Conservation (phyloP, 1,140 invertebrate genomes). For the Potamilus streckersoni region DNA sequence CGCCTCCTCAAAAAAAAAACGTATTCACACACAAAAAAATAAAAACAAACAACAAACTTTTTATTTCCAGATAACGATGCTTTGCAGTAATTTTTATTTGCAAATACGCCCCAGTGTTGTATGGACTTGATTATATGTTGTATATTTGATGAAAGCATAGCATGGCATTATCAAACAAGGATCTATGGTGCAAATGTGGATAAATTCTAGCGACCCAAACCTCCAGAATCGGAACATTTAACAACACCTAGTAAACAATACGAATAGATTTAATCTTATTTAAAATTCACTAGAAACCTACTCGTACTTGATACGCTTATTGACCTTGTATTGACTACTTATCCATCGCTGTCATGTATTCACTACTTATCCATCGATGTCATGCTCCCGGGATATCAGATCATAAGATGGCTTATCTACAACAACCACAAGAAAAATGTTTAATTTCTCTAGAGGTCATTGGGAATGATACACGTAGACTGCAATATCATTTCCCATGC, state of each 20-base stretch:
- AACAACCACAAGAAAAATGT: background rate
- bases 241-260: background rate
- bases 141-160: no score
- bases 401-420: background rate
- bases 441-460: conserved; percentile 7
- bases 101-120: no score
- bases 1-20: no score
- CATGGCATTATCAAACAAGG: no score
- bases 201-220: background rate
- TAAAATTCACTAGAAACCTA: conserved; percentile 15
- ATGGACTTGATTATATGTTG: no score
- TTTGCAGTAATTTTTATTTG: no score
- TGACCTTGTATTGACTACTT: conserved; percentile 23
- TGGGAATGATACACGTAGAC: conserved; percentile 8
- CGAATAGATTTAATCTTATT: conserved; percentile 1
- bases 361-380: background rate
- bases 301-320: conserved; percentile 12
- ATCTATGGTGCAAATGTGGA: no score
- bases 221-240: background rate
- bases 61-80: no score
- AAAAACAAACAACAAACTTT: no score
- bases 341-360: conserved; percentile 10
- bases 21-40: no score
- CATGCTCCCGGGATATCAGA: conserved; percentile 12
- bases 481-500: background rate